phyloP scores from a whole-genome alignment of 2,113 vertebrate species.

The Aythya baeri region DNA sequence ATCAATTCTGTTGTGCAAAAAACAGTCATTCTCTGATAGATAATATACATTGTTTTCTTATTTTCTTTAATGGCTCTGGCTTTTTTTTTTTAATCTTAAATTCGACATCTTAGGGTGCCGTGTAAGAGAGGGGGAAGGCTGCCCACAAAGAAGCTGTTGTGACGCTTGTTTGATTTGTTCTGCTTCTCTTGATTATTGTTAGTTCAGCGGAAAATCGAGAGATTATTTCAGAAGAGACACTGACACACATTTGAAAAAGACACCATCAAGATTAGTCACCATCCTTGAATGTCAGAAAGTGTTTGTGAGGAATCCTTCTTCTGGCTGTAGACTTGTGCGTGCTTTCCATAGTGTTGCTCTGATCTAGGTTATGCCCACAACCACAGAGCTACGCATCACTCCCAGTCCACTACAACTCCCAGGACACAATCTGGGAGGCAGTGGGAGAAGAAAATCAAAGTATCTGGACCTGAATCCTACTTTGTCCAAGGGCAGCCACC shows the following conservation, averaged over 20 bases:
- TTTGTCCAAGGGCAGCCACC: background rate
- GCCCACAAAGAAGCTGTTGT: background rate
- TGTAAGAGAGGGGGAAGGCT: background rate
- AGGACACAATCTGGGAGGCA: background rate
- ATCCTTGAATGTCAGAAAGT: background rate
- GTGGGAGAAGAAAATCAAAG: background rate
- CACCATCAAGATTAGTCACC: background rate
- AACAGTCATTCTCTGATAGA: background rate
- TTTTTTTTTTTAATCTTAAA: conserved; percentile 12
- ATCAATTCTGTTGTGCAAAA: background rate
- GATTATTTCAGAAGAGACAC: background rate
- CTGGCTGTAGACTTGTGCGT: background rate
- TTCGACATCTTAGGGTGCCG: background rate
- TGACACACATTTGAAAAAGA: background rate
- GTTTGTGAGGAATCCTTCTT: background rate
- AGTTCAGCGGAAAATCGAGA: background rate
- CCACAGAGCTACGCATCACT: background rate
- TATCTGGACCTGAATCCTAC: background rate
- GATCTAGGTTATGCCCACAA: background rate
- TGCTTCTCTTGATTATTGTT: background rate
- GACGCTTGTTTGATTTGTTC: background rate
- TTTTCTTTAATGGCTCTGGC: background rate
- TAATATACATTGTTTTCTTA: background rate
- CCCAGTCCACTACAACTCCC: background rate
- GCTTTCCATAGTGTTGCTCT: background rate